Evolutionary conservation across 1,140 invertebrate species (phyloP).

Genomic region (Dendroctonus valens): DNA sequence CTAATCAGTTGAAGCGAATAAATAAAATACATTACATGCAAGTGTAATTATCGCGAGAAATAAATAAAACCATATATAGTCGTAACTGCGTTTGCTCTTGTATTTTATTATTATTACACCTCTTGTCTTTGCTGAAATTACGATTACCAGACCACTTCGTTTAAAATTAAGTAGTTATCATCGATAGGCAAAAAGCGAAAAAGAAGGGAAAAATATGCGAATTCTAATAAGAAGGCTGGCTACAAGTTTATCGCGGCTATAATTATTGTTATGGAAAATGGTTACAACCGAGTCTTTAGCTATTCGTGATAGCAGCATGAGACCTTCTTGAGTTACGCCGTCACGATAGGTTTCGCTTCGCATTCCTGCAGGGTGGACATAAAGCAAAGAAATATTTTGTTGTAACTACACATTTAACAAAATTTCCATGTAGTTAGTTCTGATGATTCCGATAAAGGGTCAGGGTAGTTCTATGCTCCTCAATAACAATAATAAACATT

Average conservation of each 20-base stretch:
- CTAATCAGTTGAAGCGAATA: conserved; percentile 3
- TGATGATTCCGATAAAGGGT: conserved; percentile 26
- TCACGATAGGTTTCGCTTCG: conserved; percentile 1
- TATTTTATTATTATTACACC: conserved; percentile 11
- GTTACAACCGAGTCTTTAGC: conserved; percentile 10
- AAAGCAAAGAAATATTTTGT: too few relatives aligned
- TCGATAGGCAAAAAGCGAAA: neutral
- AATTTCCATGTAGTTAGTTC: too few relatives aligned
- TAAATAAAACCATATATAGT: conserved; percentile 5
- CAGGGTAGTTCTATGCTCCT: conserved; percentile 32
- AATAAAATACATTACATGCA: conserved; percentile 8
- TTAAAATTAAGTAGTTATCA: conserved; percentile 18
- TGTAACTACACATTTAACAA: too few relatives aligned
- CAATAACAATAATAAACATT: conserved; percentile 25
- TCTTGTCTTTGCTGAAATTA: conserved; percentile 15
- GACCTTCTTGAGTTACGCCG: conserved; percentile 12
- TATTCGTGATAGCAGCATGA: conserved; percentile 12
- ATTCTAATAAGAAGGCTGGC: conserved; percentile 17
- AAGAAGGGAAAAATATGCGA: neutral
- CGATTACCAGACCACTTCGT: conserved; percentile 6
- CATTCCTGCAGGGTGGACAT: neutral
- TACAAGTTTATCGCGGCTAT: conserved; percentile 17
- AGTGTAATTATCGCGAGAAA: conserved; percentile 6
- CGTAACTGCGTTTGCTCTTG: conserved; percentile 4
- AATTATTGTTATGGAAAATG: conserved; percentile 17